Evolutionary conservation across 2,888 invertebrate genomes (phyloP).

Genomic region (Vesta saturnalis): DNA sequence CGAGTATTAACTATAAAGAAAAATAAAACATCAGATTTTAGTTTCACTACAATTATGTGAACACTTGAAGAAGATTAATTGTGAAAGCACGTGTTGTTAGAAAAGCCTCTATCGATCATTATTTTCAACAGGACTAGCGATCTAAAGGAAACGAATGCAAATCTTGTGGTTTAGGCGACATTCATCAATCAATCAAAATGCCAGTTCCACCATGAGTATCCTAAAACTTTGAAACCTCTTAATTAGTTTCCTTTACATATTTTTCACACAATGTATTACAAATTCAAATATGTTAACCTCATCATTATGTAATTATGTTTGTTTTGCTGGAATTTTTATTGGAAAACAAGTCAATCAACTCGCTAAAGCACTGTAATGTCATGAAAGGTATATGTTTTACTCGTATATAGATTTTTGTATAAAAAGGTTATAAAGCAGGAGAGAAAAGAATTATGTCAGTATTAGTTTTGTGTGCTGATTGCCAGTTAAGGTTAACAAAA

Average conservation of each 20-base stretch:
- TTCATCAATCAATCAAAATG: constrained; percentile 21
- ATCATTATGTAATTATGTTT: too few species aligned
- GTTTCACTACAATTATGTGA: background rate
- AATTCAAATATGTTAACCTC: too few species aligned
- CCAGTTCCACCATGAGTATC: constrained; percentile 2
- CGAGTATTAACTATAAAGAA: too few species aligned
- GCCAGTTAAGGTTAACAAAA: too few species aligned
- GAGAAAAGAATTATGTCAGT: too few species aligned
- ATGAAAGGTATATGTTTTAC: too few species aligned
- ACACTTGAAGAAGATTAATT: constrained; percentile 25
- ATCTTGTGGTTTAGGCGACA: constrained; percentile 22
- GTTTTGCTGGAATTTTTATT: too few species aligned
- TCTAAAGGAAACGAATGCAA: constrained; percentile 25
- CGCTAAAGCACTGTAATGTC: too few species aligned
- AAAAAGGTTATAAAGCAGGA: too few species aligned
- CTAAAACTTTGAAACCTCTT: constrained; percentile 17
- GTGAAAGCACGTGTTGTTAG: constrained; percentile 13
- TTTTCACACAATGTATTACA: background rate
- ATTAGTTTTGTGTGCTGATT: too few species aligned
- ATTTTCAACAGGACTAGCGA: background rate
- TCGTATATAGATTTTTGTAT: too few species aligned
- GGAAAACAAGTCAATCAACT: too few species aligned
- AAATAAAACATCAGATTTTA: background rate
- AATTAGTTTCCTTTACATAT: constrained; percentile 18
- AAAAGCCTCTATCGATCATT: constrained; percentile 22